phyloP scores from a whole-genome alignment of 2,888 invertebrate species.

The Erebia aethiops region DNA sequence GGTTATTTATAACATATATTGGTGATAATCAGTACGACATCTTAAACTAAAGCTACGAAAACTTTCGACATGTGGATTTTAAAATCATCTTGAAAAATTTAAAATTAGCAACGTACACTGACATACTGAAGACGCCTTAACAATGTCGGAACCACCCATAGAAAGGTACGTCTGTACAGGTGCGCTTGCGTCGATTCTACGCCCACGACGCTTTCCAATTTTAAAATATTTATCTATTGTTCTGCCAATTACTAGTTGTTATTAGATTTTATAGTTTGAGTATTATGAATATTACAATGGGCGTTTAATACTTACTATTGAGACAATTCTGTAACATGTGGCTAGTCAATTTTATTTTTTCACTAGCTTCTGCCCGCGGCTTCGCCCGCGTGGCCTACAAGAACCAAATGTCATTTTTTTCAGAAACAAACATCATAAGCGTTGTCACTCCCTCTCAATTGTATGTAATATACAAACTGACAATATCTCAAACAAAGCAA shows the following conservation, averaged over 20 bases:
- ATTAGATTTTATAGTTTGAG: slow-evolving; percentile 29
- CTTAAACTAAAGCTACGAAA: too few relatives aligned
- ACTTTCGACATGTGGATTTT: too few relatives aligned
- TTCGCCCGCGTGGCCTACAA: too few relatives aligned
- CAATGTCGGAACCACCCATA: slow-evolving; percentile 25
- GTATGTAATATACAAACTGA: too few relatives aligned
- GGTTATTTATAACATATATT: too few relatives aligned
- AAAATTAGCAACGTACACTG: not conserved
- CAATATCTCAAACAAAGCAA: too few relatives aligned
- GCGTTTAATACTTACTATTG: slow-evolving; percentile 8
- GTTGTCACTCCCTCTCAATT: too few relatives aligned
- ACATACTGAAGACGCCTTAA: slow-evolving; percentile 23
- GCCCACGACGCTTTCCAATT: slow-evolving; percentile 43
- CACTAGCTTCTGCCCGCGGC: too few relatives aligned
- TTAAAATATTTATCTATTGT: slow-evolving; percentile 42
- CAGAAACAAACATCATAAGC: too few relatives aligned
- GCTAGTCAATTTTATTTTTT: not conserved
- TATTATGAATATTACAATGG: slow-evolving; percentile 24
- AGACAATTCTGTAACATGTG: slow-evolving; percentile 1
- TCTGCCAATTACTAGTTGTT: slow-evolving; percentile 39
- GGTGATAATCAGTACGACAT: too few relatives aligned
- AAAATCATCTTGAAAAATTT: too few relatives aligned
- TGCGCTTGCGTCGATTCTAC: slow-evolving; percentile 39
- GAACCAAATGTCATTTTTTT: too few relatives aligned
- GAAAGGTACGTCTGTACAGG: slow-evolving; percentile 41